Base-by-base conservation (phyloP, 2,113 vertebrate species). In the Platichthys flesus region DNA sequence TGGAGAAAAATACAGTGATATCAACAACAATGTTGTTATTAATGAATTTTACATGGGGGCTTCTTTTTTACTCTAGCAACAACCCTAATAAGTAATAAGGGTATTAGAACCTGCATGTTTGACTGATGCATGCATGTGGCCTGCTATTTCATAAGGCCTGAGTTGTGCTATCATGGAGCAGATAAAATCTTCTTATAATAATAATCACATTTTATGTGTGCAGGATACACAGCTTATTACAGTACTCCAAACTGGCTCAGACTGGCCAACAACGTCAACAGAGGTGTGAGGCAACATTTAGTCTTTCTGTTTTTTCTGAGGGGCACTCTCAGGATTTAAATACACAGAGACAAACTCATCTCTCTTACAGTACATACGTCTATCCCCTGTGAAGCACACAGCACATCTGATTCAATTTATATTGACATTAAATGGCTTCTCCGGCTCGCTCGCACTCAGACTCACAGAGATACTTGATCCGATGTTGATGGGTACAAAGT, bases 401-500 rank as follows among this genome's bases (percentile, higher is more conserved):
- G 69, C 31, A 71, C 21, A 85, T 67, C 23, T n/a, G 74, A 85
- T 69, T 15, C 10, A 51, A 56, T 73, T 64, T 51, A 76, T 21
- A 77, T 16, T 15, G 26, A 20, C 57, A 66, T 57, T 66, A 70
- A 75, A 67, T 81, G 65, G 68, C 37, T 9, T 68, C 57, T 45
- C 45, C 8, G 8, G 1, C 68, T 63, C 35, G 66, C 60, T 54
- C 49, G 26, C 60, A 69, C 68, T 31, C 5, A 31, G 28, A 64
- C 24, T 23, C 35, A 73, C 58, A 71, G 20, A 59, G 79, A 85
- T 79, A 86, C 68, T 8, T 47, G 78, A 90, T 83, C 83, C 76
- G 47, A 81, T 55, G 74, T 72, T 77, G 81, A 79, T 78, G 76
- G 65, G 31, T 15, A 59, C 55, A 68, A 82, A 89, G 73, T 75